Evolutionary conservation across 2,888 invertebrate species (phyloP).

Genomic region (Lapara coniferarum): DNA sequence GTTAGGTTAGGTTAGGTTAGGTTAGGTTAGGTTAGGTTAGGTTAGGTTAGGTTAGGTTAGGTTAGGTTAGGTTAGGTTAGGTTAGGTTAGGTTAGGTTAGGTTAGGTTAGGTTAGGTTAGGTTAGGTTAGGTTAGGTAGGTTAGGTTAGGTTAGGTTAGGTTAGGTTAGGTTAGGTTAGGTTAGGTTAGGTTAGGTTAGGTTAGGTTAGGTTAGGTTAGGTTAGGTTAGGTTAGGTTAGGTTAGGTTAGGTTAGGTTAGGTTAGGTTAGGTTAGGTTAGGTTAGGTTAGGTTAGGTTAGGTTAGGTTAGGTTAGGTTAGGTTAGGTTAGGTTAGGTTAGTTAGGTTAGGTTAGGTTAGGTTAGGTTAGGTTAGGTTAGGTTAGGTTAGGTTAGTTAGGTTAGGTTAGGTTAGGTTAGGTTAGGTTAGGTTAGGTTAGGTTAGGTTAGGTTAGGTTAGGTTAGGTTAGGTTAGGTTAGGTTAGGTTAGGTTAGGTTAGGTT

Average conservation of each 20-base stretch:
- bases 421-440: constrained; percentile 5
- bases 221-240: constrained; percentile 5
- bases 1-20: background rate
- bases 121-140: constrained; percentile 5
- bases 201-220: constrained; percentile 1
- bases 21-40: constrained; percentile 2
- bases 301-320: constrained; percentile 5
- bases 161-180: constrained; percentile 5
- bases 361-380: constrained; percentile 5
- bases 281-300: constrained; percentile 5
- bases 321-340: constrained; percentile 5
- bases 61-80: constrained; percentile 3
- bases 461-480: constrained; percentile 5
- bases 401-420: constrained; percentile 5
- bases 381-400: constrained; percentile 5
- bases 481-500: constrained; percentile 5
- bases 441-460: constrained; percentile 5
- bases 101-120: constrained; percentile 5
- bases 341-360: constrained; percentile 5
- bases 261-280: constrained; percentile 5
- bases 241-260: constrained; percentile 5
- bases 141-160: constrained; percentile 5
- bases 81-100: constrained; percentile 2
- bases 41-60: constrained; percentile 5
- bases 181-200: constrained; percentile 5